Evolutionary conservation across 2,888 invertebrate species (phyloP), one percentile per base, ranked within the genome.

Genomic region (Mimumesa dahlbomi): DNA sequence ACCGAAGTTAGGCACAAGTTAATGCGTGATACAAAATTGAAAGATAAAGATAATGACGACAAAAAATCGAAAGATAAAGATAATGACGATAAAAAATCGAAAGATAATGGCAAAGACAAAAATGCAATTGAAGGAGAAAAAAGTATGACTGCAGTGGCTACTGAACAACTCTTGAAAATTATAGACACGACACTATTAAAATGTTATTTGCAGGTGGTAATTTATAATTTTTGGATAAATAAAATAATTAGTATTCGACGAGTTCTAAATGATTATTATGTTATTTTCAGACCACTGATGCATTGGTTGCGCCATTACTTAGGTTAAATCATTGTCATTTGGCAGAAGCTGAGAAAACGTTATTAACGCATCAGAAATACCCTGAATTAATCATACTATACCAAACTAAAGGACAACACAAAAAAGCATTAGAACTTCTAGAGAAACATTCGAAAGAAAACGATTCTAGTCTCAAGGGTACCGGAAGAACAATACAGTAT

Each of bases 141-240:
- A 52, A 90, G 89, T 48, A 88, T 89, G 85, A 85, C 88, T 0
- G 83, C 83, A 34, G 85, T 89, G 34, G 90, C 93, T 0, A 93
- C 92, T 7, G 91, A 93, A 71, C 93, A 94, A 76, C 90, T 96
- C 22, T 89, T 98, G 65, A 97, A 98, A 89, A 95, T 99, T 58
- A 98, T 99, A 66, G 99, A 99, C 88, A 99, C 99, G 0, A 98
- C 98, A 0, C 91, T 99, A 52, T 91, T 99, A 7, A 99, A 99
- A 89, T 99, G 99, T 87, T 99, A 99, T 90, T 91, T 99, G 64
- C 95, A 97, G 93, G 96, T 95, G 90, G 82, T 25, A 31, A 52
- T 19, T 34, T 46, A 2, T 19, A 9, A 4, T 0, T 6, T n/a
- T n/a, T n/a, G n/a, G n/a, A n/a, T n/a, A n/a, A n/a, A n/a, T n/a